These are phyloP conservation scores for Chaunax sp. DNA, from an alignment of 2,797 vertebrate species.

Conservation along the genomic window DNA sequence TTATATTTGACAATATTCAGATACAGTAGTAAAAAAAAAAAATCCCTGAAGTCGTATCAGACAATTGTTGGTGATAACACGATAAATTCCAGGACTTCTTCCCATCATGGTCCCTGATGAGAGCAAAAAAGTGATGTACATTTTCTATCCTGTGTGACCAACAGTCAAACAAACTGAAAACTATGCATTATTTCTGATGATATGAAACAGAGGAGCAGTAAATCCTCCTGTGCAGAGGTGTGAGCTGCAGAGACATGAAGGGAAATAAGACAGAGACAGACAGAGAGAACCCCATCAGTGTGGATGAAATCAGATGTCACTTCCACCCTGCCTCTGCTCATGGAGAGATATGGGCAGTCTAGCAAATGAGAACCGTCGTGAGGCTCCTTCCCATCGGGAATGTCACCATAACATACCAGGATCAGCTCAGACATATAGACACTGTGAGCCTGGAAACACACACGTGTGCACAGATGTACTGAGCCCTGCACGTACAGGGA, in stretches of 20 bases:
- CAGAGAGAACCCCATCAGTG: constrained; percentile 40
- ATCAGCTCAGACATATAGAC: constrained; percentile 64
- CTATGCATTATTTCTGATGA: constrained; percentile 5
- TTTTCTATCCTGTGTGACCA: neutral
- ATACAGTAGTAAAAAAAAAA: no score
- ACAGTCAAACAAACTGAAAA: neutral
- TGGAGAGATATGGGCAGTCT: constrained; percentile 61
- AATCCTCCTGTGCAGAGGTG: constrained; percentile 7
- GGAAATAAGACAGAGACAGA: constrained; percentile 18
- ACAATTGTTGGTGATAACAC: no score
- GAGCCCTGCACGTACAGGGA: constrained; percentile 33
- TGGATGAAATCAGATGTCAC: constrained; percentile 62
- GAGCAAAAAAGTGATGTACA: neutral
- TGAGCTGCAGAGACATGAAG: neutral
- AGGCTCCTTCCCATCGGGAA: constrained; percentile 83
- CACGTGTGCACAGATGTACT: constrained; percentile 19
- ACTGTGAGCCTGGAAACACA: constrained; percentile 32
- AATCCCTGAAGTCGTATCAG: no score
- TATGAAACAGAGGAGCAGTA: constrained; percentile 10
- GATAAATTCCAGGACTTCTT: no score
- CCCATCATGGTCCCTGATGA: neutral
- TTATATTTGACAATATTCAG: no score
- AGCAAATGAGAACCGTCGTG: constrained; percentile 68
- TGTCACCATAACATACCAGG: constrained; percentile 71
- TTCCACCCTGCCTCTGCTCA: constrained; percentile 34